These are phyloP conservation scores for Eilema depressum DNA, from an alignment of 2,888 invertebrate species.

Conservation along the genomic window DNA sequence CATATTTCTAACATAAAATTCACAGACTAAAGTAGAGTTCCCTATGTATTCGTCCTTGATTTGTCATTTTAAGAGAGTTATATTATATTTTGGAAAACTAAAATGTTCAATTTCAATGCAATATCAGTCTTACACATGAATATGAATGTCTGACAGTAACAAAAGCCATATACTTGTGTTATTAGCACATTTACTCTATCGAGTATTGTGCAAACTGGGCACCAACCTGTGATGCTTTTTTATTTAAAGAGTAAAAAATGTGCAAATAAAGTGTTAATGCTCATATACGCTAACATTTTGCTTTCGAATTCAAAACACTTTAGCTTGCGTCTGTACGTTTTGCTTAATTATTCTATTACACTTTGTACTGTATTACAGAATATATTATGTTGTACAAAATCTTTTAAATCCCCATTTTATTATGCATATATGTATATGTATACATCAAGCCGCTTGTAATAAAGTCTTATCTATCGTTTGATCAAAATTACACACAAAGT, in stretches of 20 bases:
- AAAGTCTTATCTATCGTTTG: constrained; percentile 64
- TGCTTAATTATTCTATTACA: constrained; percentile 65
- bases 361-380: constrained; percentile 60
- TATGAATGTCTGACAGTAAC: background rate
- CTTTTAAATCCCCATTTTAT: constrained; percentile 65
- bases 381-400: constrained; percentile 62
- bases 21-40: background rate
- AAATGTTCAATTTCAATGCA: background rate
- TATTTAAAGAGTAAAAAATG: background rate
- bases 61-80: background rate
- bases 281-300: background rate
- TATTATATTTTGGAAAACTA: background rate
- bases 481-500: constrained; percentile 73
- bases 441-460: constrained; percentile 74
- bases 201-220: background rate
- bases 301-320: constrained; percentile 36
- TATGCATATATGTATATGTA: constrained; percentile 72
- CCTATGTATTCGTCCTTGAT: background rate
- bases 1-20: background rate
- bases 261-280: background rate
- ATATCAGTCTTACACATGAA: background rate
- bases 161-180: background rate
- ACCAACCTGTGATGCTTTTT: background rate
- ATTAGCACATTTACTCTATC: background rate
- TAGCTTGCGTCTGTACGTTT: constrained; percentile 51